Evolutionary conservation across 2,797 vertebrate species (phyloP), one percentile per base, ranked within the genome.

Genomic region (Lacerta bilineata): DNA sequence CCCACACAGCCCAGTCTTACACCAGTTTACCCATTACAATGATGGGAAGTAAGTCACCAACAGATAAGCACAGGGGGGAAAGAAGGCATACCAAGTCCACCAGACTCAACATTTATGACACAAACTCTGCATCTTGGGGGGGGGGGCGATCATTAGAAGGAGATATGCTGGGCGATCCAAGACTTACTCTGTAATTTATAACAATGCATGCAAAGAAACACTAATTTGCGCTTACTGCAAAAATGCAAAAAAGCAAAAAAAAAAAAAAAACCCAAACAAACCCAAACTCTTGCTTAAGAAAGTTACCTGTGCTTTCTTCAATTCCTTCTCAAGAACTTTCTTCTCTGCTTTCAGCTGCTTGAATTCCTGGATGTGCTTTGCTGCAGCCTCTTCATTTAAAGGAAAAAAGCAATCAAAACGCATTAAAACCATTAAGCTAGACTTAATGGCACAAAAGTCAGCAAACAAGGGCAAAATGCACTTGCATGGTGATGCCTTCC

Each of bases 311-410:
- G 97, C 97, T 94, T 97, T 96, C 91, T 98, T 97, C 68, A 99
- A 94, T 88, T 98, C 95, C 18, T 97, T 98, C 94, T 98, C 98
- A 79, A 99, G 94, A 29, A 93, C 91, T 33, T 97, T 97, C 93
- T 98, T 99, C 93, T 98, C 98, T 82, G 93, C 97, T 92, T 95
- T 98, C 86, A 99, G 94, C 83, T 96, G 96, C 77, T 95, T 96
- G 91, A 97, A 98, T 93, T 99, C 98, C 86, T 97, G 96, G 1
- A 89, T 96, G 88, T 97, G 97, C 83, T 96, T 97, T 93, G 96
- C 95, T 71, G 96, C 96, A 85, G 96, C 95, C 87, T 98, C 98
- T 99, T 94, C 68, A 92, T 94, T 87, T 94, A 92, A 91, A 4
- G 68, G 71, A 41, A 50, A 8, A 80, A 80, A 68, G 13, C 27